These are phyloP conservation scores for Rhopalosiphum maidis DNA, from an alignment of 1,140 invertebrate genomes.

Conservation along the genomic window DNA sequence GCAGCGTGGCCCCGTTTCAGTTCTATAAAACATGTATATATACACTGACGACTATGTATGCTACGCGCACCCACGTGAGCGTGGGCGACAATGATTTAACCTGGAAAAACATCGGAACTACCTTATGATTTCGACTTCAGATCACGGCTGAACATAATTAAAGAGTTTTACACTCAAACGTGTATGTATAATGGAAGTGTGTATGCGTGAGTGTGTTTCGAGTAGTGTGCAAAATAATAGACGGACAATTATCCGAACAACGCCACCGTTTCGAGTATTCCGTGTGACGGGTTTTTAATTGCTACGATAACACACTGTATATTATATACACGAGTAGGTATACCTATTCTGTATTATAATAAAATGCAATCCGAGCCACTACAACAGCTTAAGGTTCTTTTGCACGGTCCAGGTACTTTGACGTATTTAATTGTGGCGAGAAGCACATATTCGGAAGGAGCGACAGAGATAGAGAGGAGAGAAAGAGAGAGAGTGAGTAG, in stretches of 20 bases:
- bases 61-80: background rate
- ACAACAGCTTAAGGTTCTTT: background rate
- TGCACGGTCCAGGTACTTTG: background rate
- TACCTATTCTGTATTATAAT: background rate
- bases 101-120: background rate
- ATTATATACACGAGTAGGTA: background rate
- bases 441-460: background rate
- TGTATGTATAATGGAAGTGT: background rate
- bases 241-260: background rate
- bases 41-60: no score
- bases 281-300: slow-evolving; percentile 41
- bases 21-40: background rate
- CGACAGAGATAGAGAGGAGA: background rate
- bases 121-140: background rate
- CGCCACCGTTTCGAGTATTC: background rate
- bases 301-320: background rate
- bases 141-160: background rate
- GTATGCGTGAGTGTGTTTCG: background rate
- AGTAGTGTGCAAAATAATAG: slow-evolving; percentile 40
- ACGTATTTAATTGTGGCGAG: background rate
- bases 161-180: background rate
- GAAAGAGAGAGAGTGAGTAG: background rate
- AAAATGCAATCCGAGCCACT: background rate
- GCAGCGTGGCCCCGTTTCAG: background rate
- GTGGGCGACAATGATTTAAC: background rate